Conservation (phyloP, 64 coral and sea anemone species). For the Acropora yongei region DNA sequence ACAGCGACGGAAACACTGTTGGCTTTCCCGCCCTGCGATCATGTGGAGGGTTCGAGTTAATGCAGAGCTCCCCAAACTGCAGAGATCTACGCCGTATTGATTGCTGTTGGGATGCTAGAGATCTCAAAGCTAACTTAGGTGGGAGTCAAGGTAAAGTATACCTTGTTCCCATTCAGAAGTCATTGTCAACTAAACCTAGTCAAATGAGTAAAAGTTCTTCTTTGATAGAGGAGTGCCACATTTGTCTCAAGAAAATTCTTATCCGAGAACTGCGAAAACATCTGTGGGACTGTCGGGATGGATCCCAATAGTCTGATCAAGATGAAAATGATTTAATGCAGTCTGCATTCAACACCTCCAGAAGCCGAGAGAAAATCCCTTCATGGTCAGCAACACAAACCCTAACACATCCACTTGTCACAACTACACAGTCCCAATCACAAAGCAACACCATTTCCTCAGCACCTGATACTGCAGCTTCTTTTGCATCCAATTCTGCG, state of each 20-base stretch:
- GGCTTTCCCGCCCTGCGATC: no score
- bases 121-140: slow-evolving; percentile 52
- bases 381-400: no score
- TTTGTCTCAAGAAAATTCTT: slow-evolving; percentile 39
- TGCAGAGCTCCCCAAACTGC: slow-evolving; percentile 20
- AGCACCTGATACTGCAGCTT: no score
- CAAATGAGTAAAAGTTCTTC: background rate
- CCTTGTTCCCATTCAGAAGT: slow-evolving; percentile 56
- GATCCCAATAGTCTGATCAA: background rate
- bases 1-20: no score
- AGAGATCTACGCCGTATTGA: slow-evolving; percentile 41
- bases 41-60: no score
- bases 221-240: slow-evolving; percentile 44
- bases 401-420: no score
- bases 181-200: slow-evolving; percentile 8
- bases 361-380: no score
- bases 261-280: slow-evolving; percentile 60
- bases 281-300: slow-evolving; percentile 45
- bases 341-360: background rate
- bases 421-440: no score
- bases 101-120: slow-evolving; percentile 37
- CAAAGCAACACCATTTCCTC: no score
- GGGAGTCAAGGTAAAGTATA: slow-evolving; percentile 62
- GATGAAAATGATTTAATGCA: background rate
- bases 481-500: background rate